Percentiles rank a stretch among this genome's conserved stretches.
Evolutionary conservation across 2,888 invertebrate genomes (phyloP).

Genomic region (Spisula subtruncata): DNA sequence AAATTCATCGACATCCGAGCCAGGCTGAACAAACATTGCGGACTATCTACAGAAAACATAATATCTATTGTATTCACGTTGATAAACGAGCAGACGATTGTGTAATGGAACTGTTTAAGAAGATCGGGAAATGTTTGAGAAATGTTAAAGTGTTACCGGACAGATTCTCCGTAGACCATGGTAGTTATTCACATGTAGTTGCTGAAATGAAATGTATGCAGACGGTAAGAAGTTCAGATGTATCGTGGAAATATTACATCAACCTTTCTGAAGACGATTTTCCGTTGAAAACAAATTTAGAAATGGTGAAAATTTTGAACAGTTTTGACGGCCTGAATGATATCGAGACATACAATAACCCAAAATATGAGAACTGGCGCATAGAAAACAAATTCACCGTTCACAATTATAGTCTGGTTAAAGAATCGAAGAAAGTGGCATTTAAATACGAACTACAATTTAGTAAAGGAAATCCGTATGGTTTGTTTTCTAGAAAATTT

Average conservation of each 20-base stretch:
- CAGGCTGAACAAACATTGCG: constrained; percentile 79
- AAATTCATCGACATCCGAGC: constrained; percentile 72
- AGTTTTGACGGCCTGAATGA: constrained; percentile 85
- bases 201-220: constrained; percentile 78
- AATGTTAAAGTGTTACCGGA: constrained; percentile 75
- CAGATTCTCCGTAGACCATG: constrained; percentile 71
- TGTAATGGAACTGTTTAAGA: constrained; percentile 63
- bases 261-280: constrained; percentile 85
- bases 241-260: constrained; percentile 77
- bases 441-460: constrained; percentile 52
- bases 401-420: constrained; percentile 43
- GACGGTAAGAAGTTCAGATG: constrained; percentile 35
- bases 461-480: constrained; percentile 74
- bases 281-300: constrained; percentile 85
- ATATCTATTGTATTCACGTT: constrained; percentile 84
- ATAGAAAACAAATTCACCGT: constrained; percentile 50
- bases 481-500: constrained; percentile 70
- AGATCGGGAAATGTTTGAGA: constrained; percentile 72
- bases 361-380: constrained; percentile 54
- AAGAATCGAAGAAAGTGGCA: constrained; percentile 36
- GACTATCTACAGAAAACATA: constrained; percentile 81
- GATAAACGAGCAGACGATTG: constrained; percentile 72
- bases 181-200: constrained; percentile 72
- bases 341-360: constrained; percentile 68
- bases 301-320: constrained; percentile 84